Percentiles rank a stretch among this genome's conserved stretches.
These are phyloP conservation scores for Chelonus formosanus DNA, from an alignment of 2,888 invertebrate genomes.

Conservation along the genomic window DNA sequence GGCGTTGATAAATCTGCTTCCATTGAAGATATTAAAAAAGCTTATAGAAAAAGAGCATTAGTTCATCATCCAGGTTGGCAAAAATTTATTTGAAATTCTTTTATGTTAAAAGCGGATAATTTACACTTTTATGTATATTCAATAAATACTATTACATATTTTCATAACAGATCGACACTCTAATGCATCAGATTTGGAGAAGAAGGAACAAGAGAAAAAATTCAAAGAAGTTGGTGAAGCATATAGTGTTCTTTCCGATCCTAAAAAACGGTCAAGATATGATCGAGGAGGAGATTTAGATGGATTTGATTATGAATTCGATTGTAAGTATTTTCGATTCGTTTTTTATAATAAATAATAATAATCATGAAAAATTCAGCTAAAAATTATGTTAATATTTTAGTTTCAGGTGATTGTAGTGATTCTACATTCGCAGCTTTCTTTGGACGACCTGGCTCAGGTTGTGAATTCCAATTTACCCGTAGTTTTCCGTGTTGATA, in stretches of 20 bases:
- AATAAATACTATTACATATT: constrained; percentile 4
- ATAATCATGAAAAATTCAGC: constrained; percentile 1
- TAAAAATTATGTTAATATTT: constrained; percentile 47
- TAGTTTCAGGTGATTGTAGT: constrained; percentile 78
- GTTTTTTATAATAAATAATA: background rate
- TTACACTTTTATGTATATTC: background rate
- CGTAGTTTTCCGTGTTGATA: constrained; percentile 65
- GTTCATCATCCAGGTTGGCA: constrained; percentile 83
- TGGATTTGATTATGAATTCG: constrained; percentile 72
- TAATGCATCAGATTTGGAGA: constrained; percentile 82
- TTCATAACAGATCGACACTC: constrained; percentile 81
- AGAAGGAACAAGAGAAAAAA: constrained; percentile 90
- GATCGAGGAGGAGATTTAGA: constrained; percentile 92
- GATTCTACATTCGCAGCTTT: constrained; percentile 86
- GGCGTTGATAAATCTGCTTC: constrained; percentile 84
- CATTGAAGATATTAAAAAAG: constrained; percentile 94
- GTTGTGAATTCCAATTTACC: constrained; percentile 67
- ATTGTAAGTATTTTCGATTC: constrained; percentile 57
- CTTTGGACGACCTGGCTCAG: constrained; percentile 70
- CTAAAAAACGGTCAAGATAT: constrained; percentile 87
- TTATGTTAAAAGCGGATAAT: too few species aligned
- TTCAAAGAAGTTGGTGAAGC: constrained; percentile 98
- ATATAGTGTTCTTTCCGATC: constrained; percentile 89
- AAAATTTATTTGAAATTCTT: too few species aligned
- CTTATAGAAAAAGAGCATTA: constrained; percentile 89